Evolutionary conservation across 2,797 vertebrate genomes (phyloP).

Genomic region (Limnodromus scolopaceus): DNA sequence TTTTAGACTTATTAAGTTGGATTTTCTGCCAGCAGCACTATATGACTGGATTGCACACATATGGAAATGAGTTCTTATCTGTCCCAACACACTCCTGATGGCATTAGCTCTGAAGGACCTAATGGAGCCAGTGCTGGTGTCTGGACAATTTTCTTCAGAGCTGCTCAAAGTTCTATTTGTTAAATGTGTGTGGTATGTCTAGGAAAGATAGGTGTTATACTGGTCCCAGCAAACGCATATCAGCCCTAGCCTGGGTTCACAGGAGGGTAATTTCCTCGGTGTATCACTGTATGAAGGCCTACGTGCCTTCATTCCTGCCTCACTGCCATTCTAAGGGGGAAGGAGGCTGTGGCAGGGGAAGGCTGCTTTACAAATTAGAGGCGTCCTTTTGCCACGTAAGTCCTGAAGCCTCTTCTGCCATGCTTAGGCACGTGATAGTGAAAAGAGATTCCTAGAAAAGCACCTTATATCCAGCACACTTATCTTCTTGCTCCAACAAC

Average conservation of each 20-base stretch:
- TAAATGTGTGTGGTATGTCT: neutral
- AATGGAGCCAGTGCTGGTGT: neutral
- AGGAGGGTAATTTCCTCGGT: neutral
- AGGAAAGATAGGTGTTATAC: neutral
- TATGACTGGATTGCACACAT: neutral
- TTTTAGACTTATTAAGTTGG: slow-evolving; percentile 1
- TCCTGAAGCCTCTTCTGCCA: neutral
- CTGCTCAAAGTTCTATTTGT: neutral
- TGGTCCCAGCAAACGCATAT: neutral
- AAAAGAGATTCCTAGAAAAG: neutral
- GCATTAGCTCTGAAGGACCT: neutral
- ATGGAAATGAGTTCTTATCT: slow-evolving; percentile 45
- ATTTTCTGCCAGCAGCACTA: neutral
- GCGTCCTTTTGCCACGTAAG: neutral
- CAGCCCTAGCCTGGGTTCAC: neutral
- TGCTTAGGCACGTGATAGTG: neutral
- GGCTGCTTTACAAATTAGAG: neutral
- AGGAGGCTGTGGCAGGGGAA: neutral
- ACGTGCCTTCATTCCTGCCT: neutral
- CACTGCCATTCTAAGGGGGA: neutral
- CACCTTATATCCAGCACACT: neutral
- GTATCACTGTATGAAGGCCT: neutral
- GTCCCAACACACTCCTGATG: neutral
- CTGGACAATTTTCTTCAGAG: neutral
- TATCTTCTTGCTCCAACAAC: neutral